Base-by-base conservation (phyloP, 2,113 vertebrate species). In the Rhizomys pruinosus region DNA sequence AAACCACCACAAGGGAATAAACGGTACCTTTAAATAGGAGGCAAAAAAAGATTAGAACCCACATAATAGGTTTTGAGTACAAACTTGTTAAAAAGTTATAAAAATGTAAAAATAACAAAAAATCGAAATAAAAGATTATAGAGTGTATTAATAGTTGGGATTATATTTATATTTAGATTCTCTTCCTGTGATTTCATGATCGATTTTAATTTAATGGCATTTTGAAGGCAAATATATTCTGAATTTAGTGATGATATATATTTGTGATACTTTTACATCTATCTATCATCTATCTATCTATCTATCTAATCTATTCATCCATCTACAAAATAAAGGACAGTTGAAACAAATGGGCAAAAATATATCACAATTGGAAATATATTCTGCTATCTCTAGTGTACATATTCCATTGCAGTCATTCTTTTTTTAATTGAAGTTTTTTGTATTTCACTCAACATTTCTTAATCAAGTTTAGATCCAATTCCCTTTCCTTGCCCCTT, bases 131-230 rank as follows among this genome's bases (percentile, higher is more conserved):
- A 93, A 6, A 39, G 20, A 66, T 76, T 92, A 84, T 68, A 2
- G 5, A 44, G 11, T 63, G 5, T 74, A 23, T 69, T 71, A 90
- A 6, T 32, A 85, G 20, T 92, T 73, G 25, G 7, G 15, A n/a
- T 52, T 92, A 66, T 52, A 81, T 34, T 63, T 79, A 47, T 85
- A 77, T 9, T 89, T 64, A 59, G 2, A 71, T 82, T 66, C 42
- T 80, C 22, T 94, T 57, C 37, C 27, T 78, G 20, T 87, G 7
- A 68, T 37, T 96, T 84, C 78, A 73, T 10, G 5, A 52, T 89
- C 1, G n/a, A n/a, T n/a, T 72, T 19, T 77, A 23, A 57, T 44
- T 96, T 89, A 69, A 77, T n/a, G 6, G 76, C 87, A 1, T 87
- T 89, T 79, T 39, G 2, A 91, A 57, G 57, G 34, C 32, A 82